These are phyloP conservation scores for Stegodyphus mimosarum DNA, from an alignment of 1,140 invertebrate genomes.

Conservation along the genomic window DNA sequence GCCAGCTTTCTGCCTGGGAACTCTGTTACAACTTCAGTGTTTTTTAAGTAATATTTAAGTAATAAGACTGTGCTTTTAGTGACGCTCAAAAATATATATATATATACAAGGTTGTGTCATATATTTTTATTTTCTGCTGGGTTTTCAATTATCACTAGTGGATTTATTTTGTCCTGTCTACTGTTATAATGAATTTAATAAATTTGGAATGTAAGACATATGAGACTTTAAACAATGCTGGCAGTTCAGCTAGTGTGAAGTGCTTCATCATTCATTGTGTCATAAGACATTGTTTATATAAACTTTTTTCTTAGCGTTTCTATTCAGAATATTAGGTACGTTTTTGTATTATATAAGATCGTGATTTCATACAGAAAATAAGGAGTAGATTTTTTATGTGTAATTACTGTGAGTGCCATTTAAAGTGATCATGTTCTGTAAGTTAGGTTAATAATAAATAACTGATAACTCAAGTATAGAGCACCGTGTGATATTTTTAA, in stretches of 20 bases:
- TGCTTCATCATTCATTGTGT: background rate
- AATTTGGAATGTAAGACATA: background rate
- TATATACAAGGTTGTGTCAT: constrained; percentile 33
- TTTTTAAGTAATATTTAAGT: background rate
- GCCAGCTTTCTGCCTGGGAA: constrained; percentile 7
- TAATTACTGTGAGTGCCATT: background rate
- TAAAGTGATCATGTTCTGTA: too few species aligned
- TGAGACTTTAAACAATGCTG: too few species aligned
- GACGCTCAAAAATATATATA: background rate
- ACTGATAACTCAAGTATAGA: too few species aligned
- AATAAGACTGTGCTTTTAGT: constrained; percentile 28
- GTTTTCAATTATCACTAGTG: background rate
- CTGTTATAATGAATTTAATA: background rate
- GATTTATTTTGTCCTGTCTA: background rate
- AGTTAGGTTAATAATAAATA: too few species aligned
- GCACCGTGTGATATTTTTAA: too few species aligned
- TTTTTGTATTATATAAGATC: too few species aligned
- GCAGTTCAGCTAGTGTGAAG: background rate
- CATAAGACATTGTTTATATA: background rate
- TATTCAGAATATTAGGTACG: background rate
- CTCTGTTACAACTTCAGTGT: background rate
- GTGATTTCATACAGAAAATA: background rate
- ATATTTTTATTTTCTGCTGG: constrained; percentile 6
- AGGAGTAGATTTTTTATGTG: background rate
- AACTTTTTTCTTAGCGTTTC: background rate